These are phyloP conservation scores for Oscheius sp. DNA, from an alignment of 2,888 invertebrate genomes.

Conservation along the genomic window DNA sequence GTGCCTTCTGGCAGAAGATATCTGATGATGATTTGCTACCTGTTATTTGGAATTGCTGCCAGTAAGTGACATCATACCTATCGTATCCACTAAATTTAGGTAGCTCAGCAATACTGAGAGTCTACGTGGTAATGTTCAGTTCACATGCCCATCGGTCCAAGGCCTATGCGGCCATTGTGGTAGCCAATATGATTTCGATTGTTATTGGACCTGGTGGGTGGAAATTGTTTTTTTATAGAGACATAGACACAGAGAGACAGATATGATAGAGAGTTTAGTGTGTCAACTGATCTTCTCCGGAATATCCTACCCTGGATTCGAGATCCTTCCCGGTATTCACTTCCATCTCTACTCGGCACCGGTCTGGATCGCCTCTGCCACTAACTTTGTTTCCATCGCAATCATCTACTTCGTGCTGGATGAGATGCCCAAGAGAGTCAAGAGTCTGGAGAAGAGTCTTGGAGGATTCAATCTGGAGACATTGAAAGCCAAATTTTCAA, in stretches of 20 bases:
- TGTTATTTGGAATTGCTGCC: slow-evolving; percentile 51
- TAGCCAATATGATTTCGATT: slow-evolving; percentile 51
- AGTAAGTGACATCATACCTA: slow-evolving; percentile 30
- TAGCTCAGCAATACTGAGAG: slow-evolving; percentile 47
- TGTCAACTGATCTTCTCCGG: slow-evolving; percentile 49
- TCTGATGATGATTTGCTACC: slow-evolving; percentile 50
- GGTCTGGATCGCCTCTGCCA: slow-evolving; percentile 52
- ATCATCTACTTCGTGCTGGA: slow-evolving; percentile 41
- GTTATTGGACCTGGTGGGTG: slow-evolving; percentile 52
- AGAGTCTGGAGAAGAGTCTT: slow-evolving; percentile 9
- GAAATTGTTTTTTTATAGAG: too few species aligned
- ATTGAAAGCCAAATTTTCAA: slow-evolving; percentile 27
- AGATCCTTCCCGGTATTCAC: slow-evolving; percentile 41
- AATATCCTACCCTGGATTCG: slow-evolving; percentile 48
- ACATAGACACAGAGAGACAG: neutral
- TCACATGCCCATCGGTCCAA: slow-evolving; percentile 42
- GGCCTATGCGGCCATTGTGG: slow-evolving; percentile 47
- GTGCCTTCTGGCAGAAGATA: slow-evolving; percentile 47
- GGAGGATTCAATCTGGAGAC: slow-evolving; percentile 11
- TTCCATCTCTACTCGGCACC: slow-evolving; percentile 59
- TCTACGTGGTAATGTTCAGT: slow-evolving; percentile 54
- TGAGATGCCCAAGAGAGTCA: slow-evolving; percentile 43
- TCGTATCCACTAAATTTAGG: slow-evolving; percentile 30
- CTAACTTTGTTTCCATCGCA: slow-evolving; percentile 55
- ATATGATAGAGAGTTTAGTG: slow-evolving; percentile 37